Conservation (phyloP, 2,797 vertebrate species). For the Perodicticus potto region DNA sequence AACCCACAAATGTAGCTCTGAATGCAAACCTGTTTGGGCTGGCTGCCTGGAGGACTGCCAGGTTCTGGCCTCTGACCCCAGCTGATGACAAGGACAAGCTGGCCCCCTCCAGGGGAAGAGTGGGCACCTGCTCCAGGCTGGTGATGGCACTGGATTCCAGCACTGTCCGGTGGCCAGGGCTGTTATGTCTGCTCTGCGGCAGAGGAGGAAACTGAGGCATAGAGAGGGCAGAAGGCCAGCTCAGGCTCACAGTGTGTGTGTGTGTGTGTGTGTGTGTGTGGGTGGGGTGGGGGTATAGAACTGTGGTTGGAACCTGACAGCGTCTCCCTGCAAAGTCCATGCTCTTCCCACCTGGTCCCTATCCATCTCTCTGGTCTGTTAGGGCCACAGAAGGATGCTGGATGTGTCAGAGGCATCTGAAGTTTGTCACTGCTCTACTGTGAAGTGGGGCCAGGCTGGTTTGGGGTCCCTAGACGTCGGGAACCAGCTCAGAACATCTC, state of each 20-base stretch:
- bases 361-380: neutral
- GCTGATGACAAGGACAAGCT: neutral
- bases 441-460: neutral
- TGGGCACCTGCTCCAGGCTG: too few relatives aligned
- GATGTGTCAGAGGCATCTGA: accelerated
- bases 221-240: neutral
- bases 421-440: neutral
- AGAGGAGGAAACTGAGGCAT: accelerated
- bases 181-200: neutral
- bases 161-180: neutral
- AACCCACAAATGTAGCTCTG: neutral
- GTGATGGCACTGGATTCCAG: accelerated
- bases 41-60: neutral
- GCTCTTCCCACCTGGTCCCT: neutral
- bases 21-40: neutral
- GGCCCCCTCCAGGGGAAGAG: neutral
- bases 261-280: too few relatives aligned
- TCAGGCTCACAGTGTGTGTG: neutral
- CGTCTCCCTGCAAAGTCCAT: neutral
- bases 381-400: neutral
- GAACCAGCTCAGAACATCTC: neutral
- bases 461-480: neutral
- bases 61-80: neutral
- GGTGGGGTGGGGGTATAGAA: too few relatives aligned
- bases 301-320: neutral